Evolutionary conservation across 2,797 vertebrate genomes (phyloP).

Genomic region (Tolypeutes matacus): DNA sequence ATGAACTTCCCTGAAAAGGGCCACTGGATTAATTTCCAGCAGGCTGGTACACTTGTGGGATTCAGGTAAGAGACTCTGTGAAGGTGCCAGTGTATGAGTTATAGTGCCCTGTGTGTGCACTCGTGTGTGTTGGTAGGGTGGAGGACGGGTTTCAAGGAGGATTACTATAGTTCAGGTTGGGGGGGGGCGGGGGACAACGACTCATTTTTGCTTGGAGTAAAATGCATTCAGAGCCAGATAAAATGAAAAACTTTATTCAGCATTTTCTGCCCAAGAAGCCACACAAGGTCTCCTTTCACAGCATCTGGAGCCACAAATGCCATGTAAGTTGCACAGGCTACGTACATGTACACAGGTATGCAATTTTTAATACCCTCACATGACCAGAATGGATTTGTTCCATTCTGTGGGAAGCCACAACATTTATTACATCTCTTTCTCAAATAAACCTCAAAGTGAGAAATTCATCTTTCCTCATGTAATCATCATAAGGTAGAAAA

Average conservation of each 20-base stretch:
- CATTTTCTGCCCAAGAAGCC: constrained; percentile 70
- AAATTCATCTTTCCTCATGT: constrained; percentile 88
- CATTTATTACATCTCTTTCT: constrained; percentile 87
- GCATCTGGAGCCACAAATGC: constrained; percentile 66
- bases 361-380: constrained; percentile 75
- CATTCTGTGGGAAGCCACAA: constrained; percentile 85
- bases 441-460: constrained; percentile 88
- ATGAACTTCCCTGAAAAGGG: constrained; percentile 53
- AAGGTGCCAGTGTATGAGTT: not conserved
- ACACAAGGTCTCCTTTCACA: constrained; percentile 58
- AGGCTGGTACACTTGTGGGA: constrained; percentile 46
- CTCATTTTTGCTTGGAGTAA: constrained; percentile 75
- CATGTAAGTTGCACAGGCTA: constrained; percentile 60
- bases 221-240: constrained; percentile 70
- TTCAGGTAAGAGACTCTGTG: constrained; percentile 65
- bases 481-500: constrained; percentile 89
- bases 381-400: constrained; percentile 82
- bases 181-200: too few species aligned
- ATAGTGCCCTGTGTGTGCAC: not conserved
- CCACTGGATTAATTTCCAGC: constrained; percentile 71
- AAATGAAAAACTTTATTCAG: constrained; percentile 80
- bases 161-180: constrained; percentile 46
- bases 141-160: constrained; percentile 13
- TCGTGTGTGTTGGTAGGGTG: not conserved
- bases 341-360: constrained; percentile 70